Evolutionary conservation across 2,113 vertebrate species (phyloP).

Genomic region (Pachypanchax playfairii): DNA sequence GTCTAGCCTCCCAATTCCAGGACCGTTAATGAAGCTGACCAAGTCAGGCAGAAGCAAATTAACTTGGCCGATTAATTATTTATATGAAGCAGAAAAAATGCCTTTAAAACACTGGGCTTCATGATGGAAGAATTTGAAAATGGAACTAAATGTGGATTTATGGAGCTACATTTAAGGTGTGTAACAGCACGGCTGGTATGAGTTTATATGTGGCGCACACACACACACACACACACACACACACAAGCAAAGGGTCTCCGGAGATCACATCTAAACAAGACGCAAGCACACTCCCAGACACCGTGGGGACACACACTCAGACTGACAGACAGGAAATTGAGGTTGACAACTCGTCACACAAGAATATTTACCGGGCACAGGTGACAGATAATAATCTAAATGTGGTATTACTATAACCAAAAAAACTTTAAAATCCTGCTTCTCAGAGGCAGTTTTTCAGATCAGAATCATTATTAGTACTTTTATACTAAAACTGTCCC

Average conservation of each 20-base stretch:
- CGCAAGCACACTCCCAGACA: constrained; percentile 46
- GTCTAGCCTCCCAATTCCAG: constrained; percentile 81
- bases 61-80: constrained; percentile 98
- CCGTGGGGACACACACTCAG: constrained; percentile 62
- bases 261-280: constrained; percentile 66
- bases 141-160: constrained; percentile 87
- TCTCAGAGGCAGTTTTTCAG: neutral
- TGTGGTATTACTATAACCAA: constrained; percentile 31
- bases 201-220: no score
- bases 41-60: constrained; percentile 96
- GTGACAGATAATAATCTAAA: constrained; percentile 65
- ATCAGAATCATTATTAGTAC: constrained; percentile 23
- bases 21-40: constrained; percentile 95
- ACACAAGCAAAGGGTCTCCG: constrained; percentile 39
- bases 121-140: constrained; percentile 87
- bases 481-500: constrained; percentile 24
- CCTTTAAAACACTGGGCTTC: constrained; percentile 90
- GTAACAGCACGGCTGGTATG: constrained; percentile 53
- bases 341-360: constrained; percentile 68
- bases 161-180: constrained; percentile 79
- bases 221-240: no score
- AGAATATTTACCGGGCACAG: constrained; percentile 65
- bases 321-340: constrained; percentile 71
- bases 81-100: constrained; percentile 97
- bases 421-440: constrained; percentile 19